These are phyloP conservation scores for Xiphophorus maculatus DNA, from an alignment of 2,113 vertebrate genomes.

Conservation along the genomic window DNA sequence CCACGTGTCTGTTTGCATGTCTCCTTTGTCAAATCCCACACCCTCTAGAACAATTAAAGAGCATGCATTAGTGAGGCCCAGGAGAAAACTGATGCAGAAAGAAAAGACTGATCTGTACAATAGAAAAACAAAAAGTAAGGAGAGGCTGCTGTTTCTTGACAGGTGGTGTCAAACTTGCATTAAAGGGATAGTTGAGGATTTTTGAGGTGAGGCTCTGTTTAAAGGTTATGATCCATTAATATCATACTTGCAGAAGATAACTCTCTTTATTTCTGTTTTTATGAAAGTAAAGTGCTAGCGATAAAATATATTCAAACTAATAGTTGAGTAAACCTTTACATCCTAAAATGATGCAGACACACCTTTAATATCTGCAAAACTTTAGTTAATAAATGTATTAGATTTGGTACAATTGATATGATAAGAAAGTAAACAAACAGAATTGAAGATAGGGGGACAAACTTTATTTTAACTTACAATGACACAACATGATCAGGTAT, in stretches of 20 bases:
- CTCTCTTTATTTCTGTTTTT: neutral
- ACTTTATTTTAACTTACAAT: neutral
- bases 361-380: neutral
- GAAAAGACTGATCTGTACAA: slow-evolving; percentile 21
- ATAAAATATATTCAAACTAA: too few relatives aligned
- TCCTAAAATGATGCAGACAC: neutral
- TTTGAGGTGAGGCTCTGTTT: neutral
- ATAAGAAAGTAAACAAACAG: neutral
- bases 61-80: slow-evolving; percentile 42
- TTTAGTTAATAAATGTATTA: neutral
- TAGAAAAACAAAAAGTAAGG: slow-evolving; percentile 10
- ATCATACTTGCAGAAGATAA: too few relatives aligned
- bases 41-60: slow-evolving; percentile 56
- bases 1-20: slow-evolving; percentile 66
- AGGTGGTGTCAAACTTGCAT: neutral
- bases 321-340: neutral
- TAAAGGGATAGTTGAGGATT: neutral
- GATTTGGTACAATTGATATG: neutral
- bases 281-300: too few relatives aligned
- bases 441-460: neutral
- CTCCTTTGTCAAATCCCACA: slow-evolving; percentile 59
- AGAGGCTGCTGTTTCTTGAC: slow-evolving; percentile 32
- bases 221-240: neutral
- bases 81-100: slow-evolving; percentile 31
- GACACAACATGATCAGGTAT: slow-evolving; percentile 3